Conservation (phyloP, 2,888 invertebrate genomes). For the Chrysodeixis includens region DNA sequence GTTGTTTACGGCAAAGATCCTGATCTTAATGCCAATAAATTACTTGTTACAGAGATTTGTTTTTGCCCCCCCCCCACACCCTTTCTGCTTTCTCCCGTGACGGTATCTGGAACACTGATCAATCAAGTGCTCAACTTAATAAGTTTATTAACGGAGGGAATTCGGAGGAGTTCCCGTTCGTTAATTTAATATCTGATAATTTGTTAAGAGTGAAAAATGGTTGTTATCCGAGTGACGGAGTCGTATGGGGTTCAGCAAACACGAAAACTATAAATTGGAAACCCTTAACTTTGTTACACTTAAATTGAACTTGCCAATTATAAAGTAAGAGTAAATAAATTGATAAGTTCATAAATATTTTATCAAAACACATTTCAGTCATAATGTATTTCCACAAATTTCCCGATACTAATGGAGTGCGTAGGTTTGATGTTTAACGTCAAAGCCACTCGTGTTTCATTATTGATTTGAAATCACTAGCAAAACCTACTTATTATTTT, state of each 20-base stretch:
- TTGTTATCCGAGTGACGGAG: constrained; percentile 15
- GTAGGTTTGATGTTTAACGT: constrained; percentile 31
- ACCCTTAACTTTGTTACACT: not conserved
- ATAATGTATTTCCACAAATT: constrained; percentile 29
- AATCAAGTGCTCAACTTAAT: constrained; percentile 61
- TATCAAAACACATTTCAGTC: not conserved
- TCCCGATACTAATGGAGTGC: constrained; percentile 24
- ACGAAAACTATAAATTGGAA: constrained; percentile 6
- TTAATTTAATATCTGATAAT: constrained; percentile 43
- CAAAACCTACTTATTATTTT: constrained; percentile 14
- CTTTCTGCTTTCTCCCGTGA: constrained; percentile 27
- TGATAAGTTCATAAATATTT: not conserved
- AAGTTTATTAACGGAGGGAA: constrained; percentile 57
- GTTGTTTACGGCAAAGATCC: constrained; percentile 65
- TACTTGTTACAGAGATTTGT: constrained; percentile 62
- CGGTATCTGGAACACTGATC: constrained; percentile 53
- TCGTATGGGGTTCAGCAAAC: constrained; percentile 4
- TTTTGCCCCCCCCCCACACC: constrained; percentile 30
- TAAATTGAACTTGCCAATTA: not conserved
- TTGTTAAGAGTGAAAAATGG: constrained; percentile 39
- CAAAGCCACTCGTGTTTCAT: constrained; percentile 15
- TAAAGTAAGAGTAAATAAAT: not conserved
- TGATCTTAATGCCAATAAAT: constrained; percentile 67
- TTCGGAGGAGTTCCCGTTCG: constrained; percentile 29
- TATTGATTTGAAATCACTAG: constrained; percentile 24